phyloP scores from a whole-genome alignment of 2,797 vertebrate species.

The Mionectes olivaceus region DNA sequence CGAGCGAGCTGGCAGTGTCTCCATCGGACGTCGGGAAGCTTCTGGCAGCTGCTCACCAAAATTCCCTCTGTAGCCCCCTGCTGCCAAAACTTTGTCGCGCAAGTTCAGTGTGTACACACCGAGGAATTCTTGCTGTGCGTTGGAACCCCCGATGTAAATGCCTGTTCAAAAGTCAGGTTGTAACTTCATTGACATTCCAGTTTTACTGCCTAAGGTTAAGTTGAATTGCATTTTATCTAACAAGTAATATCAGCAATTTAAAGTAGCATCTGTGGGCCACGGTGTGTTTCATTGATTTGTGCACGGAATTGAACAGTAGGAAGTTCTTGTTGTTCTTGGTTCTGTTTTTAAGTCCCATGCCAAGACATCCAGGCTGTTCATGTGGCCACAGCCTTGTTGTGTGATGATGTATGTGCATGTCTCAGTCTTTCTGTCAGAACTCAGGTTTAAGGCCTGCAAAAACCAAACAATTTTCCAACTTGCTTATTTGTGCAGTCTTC shows the following conservation, averaged over 20 bases:
- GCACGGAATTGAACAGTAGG: rapidly evolving
- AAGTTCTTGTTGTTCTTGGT: not conserved
- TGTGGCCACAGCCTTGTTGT: rapidly evolving
- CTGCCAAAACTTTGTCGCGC: rapidly evolving
- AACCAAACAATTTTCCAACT: not conserved
- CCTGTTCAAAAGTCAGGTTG: not conserved
- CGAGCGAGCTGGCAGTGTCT: not conserved
- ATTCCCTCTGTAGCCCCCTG: not conserved
- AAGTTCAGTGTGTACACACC: not conserved
- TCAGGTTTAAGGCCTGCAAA: not conserved
- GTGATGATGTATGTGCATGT: rapidly evolving
- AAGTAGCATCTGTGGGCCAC: not conserved
- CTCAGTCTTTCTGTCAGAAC: not conserved
- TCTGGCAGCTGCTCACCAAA: not conserved
- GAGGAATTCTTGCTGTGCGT: not conserved
- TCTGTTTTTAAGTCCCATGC: rapidly evolving
- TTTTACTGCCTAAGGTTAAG: not conserved
- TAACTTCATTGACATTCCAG: not conserved
- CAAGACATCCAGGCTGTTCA: rapidly evolving
- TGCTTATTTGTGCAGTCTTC: not conserved
- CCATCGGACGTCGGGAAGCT: rapidly evolving
- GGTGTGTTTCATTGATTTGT: not conserved
- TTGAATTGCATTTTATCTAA: not conserved
- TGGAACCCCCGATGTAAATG: not conserved
- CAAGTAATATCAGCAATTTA: not conserved